These are phyloP conservation scores for Setophaga kirtlandii DNA, from an alignment of 2,113 vertebrate genomes.

Conservation along the genomic window DNA sequence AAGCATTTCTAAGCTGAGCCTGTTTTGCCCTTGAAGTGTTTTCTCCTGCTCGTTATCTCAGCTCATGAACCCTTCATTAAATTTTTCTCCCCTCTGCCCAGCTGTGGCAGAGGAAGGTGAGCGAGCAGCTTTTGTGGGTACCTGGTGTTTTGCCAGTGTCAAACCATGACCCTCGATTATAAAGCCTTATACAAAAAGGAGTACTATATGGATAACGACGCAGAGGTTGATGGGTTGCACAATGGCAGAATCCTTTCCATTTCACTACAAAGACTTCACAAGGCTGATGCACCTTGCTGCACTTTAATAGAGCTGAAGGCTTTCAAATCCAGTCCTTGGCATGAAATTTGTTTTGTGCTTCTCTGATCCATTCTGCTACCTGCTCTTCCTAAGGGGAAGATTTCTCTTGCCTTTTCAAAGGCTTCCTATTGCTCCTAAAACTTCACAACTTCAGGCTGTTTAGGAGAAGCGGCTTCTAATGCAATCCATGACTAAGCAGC, in stretches of 20 bases:
- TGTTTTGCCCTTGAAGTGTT: not conserved
- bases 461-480: not conserved
- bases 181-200: not conserved
- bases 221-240: not conserved
- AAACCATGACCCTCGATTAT: not conserved
- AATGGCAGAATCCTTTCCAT: not conserved
- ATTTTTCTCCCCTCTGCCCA: not conserved
- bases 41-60: not conserved
- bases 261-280: not conserved
- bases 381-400: not conserved
- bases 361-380: not conserved
- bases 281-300: not conserved
- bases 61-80: not conserved
- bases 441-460: not conserved
- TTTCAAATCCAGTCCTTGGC: not conserved
- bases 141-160: not conserved
- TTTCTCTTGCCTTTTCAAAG: not conserved
- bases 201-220: not conserved
- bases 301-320: not conserved
- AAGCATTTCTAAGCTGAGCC: not conserved
- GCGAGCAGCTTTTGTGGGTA: accelerated
- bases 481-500: not conserved
- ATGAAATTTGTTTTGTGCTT: not conserved
- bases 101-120: not conserved
- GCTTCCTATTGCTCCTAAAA: not conserved